Evolutionary conservation across 2,113 vertebrate species (phyloP).

Genomic region (Epinephelus moara): DNA sequence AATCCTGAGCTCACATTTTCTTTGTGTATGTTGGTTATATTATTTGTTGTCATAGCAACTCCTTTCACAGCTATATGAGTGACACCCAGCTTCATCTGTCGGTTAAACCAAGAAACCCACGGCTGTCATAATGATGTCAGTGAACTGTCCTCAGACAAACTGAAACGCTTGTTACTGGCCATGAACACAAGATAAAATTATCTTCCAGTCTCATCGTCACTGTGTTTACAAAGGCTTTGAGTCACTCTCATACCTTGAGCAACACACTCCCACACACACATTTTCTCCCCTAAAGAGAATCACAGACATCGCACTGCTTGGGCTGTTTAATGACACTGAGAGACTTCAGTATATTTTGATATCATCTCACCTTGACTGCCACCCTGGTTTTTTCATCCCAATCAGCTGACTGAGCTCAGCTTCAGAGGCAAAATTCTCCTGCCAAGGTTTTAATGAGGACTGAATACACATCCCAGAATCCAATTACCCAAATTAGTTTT

Average conservation of each 20-base stretch:
- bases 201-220: slow-evolving; percentile 3
- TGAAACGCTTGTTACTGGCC: slow-evolving; percentile 9
- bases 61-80: slow-evolving; percentile 11
- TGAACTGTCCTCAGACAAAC: slow-evolving; percentile 40
- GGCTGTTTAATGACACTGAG: background rate
- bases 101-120: slow-evolving; percentile 25
- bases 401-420: slow-evolving; percentile 5
- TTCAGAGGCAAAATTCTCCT: slow-evolving; percentile 28
- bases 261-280: background rate
- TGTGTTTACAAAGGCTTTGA: slow-evolving; percentile 10
- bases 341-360: slow-evolving; percentile 12
- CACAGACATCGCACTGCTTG: background rate
- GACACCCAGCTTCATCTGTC: slow-evolving; percentile 27
- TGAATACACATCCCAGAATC: slow-evolving; percentile 44
- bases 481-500: slow-evolving; percentile 53
- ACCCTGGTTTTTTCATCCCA: slow-evolving; percentile 5
- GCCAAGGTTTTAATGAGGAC: slow-evolving; percentile 51
- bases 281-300: background rate
- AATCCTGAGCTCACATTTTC: slow-evolving; percentile 35
- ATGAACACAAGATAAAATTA: slow-evolving; percentile 19
- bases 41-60: slow-evolving; percentile 61
- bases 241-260: background rate
- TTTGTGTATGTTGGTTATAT: slow-evolving; percentile 22
- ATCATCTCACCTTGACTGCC: slow-evolving; percentile 21
- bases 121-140: slow-evolving; percentile 12